Base-by-base conservation (phyloP, 2,888 invertebrate species). In the Zele albiditarsus region DNA sequence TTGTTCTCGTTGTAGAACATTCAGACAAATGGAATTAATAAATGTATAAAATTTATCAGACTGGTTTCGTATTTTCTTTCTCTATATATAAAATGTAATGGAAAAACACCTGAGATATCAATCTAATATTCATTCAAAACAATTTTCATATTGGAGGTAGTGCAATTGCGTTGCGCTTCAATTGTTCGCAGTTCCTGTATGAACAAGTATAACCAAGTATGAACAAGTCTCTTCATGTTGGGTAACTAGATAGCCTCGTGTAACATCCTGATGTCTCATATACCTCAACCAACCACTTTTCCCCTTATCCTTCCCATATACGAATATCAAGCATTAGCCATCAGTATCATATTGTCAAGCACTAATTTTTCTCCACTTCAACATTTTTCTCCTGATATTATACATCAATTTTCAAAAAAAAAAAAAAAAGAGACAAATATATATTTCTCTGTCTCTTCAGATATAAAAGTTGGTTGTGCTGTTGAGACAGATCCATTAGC, bases 201-300 rank as follows among this genome's bases (percentile, higher is more conserved):
- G 38, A 27, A 31, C 31, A 31, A 20, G 10, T 42, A 42, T 49
- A 20, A 33, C 6, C 3, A 5, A 33, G 6, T 46, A 46, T 46
- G 46, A n/a, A 46, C n/a, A 46, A 46, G n/a, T 2, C n/a, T 53
- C 63, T 25, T 20, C 63, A 49, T 25, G 73, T 62, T 74, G 63
- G 78, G 82, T 78, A 84, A 84, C 79, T 79, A 75, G 83, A 83
- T 80, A 83, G 80, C n/a, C 80, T 72, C 80, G 81, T 80, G 79
- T 79, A 81, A 82, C 79, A 81, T 82, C 80, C 78, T 78, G 80
- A 80, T 79, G 62, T 75, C 63, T 71, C 74, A 73, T 68, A 75
- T 28, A 80, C 77, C 71, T 73, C n/a, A n/a, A 73, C 78, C 28
- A 49, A 69, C 74, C 76, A 78, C 77, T 78, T 70, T 75, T 75